Percentiles rank a stretch among this genome's conserved stretches.
phyloP scores from a whole-genome alignment of 2,797 vertebrate genomes.

The Taenioides sp. region DNA sequence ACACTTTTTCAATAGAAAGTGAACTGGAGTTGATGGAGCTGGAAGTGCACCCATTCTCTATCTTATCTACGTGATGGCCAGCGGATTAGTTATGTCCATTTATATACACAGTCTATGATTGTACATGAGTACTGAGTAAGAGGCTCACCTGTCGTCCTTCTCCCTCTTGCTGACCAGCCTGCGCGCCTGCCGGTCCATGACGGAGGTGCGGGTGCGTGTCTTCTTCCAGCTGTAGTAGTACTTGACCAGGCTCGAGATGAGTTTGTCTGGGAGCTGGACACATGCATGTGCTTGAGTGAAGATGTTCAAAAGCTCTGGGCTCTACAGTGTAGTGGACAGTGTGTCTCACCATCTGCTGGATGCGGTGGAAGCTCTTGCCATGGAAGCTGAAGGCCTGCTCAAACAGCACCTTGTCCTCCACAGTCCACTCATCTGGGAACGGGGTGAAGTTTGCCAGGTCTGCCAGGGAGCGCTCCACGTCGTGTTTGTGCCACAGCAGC shows the following conservation, averaged over 20 bases:
- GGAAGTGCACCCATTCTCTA: too few relatives aligned
- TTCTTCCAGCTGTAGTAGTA: conserved; percentile 97
- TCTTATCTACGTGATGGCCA: too few relatives aligned
- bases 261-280: conserved; percentile 88
- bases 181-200: conserved; percentile 92
- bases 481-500: conserved; percentile 93
- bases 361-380: conserved; percentile 92
- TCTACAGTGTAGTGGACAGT: not conserved
- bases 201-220: conserved; percentile 87
- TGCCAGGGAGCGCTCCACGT: conserved; percentile 89
- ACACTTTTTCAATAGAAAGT: too few relatives aligned
- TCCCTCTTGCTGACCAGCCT: conserved; percentile 85
- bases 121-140: too few relatives aligned
- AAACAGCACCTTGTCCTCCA: conserved; percentile 93
- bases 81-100: too few relatives aligned
- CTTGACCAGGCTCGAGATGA: conserved; percentile 90
- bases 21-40: too few relatives aligned
- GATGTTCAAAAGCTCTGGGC: not conserved
- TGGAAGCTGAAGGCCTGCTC: conserved; percentile 96
- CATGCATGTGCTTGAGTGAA: not conserved
- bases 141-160: conserved; percentile 84
- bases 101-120: too few relatives aligned
- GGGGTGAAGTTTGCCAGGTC: conserved; percentile 95
- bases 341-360: conserved; percentile 90
- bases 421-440: conserved; percentile 92